Base-by-base conservation (phyloP, 2,888 invertebrate genomes). In the Aspidapion aeneum region DNA sequence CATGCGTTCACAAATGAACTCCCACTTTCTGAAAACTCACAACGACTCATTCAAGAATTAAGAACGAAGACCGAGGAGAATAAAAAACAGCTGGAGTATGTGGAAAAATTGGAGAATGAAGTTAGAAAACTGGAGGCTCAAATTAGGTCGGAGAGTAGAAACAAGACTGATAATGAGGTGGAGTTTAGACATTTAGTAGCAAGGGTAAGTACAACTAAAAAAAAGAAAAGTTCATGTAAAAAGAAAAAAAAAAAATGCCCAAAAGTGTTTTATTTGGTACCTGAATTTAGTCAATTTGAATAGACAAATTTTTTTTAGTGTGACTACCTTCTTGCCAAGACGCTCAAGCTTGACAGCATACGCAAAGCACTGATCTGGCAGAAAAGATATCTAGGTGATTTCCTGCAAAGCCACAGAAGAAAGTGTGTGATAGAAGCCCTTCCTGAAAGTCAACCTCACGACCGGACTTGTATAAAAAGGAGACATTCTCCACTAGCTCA, bases 361-460 rank as follows among this genome's bases (percentile, higher is more conserved):
- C 86, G 92, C 63, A 95, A 94, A 77, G 92, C 95, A 16, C 82
- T 97, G 60, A 86, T 91, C 59, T 96, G 91, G 85, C 97, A 97
- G 82, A 97, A 97, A 80, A 86, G 90, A 18, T 96, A 95, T 78
- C 81, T 97, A 60, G 84, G 92, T 67, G 84, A 90, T 17, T 85
- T 91, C 63, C 75, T 93, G 55, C 78, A 80, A 0, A 83, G 79
- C 59, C 77, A 78, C 63, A 74, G 76, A 62, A 67, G 64, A 61
- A 69, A 70, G 57, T 70, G 70, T 19, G 57, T 66, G 7, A 66
- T 71, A 9, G 66, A 68, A 54, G 67, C 66, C 3, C 59, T 71
- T 17, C 70, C 71, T 5, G 35, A 35, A 12, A 64, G 55, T 54
- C 64, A 66, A 19, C 66, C 66, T 1, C 66, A 66, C 21, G 66